These are phyloP conservation scores for Rhea pennata DNA, from an alignment of 2,113 vertebrate species.

Conservation along the genomic window DNA sequence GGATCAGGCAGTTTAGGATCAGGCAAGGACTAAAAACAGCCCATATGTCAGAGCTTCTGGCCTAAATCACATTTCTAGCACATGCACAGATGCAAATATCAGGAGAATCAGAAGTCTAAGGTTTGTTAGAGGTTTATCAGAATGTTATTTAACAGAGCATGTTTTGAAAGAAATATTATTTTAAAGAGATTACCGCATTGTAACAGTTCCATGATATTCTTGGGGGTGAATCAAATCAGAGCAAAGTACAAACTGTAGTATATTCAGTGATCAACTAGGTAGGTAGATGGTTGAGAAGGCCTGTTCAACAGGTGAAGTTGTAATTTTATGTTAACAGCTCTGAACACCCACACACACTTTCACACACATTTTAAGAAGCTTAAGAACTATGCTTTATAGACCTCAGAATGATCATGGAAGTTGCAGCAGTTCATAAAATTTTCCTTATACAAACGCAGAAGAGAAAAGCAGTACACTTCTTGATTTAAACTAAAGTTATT, in stretches of 20 bases:
- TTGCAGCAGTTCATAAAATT: neutral
- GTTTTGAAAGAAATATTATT: neutral
- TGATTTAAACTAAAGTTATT: neutral
- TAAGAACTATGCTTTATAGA: neutral
- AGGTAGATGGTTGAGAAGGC: neutral
- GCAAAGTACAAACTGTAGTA: neutral
- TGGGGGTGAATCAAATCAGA: neutral
- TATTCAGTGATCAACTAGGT: neutral
- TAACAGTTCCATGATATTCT: neutral
- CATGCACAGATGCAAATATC: neutral
- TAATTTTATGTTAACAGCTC: neutral
- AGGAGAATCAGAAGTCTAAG: neutral
- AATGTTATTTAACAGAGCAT: neutral
- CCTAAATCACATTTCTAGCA: neutral
- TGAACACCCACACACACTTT: neutral
- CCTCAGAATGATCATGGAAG: neutral
- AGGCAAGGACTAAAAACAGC: neutral
- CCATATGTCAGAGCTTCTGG: neutral
- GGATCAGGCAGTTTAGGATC: neutral
- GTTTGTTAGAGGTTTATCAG: neutral
- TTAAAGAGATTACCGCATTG: neutral
- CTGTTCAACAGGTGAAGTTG: neutral
- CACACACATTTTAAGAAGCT: neutral
- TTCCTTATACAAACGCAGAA: neutral
- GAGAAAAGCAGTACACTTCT: neutral